Evolutionary conservation across 2,888 invertebrate species (phyloP).

Genomic region (Eristalinus sepulchralis): DNA sequence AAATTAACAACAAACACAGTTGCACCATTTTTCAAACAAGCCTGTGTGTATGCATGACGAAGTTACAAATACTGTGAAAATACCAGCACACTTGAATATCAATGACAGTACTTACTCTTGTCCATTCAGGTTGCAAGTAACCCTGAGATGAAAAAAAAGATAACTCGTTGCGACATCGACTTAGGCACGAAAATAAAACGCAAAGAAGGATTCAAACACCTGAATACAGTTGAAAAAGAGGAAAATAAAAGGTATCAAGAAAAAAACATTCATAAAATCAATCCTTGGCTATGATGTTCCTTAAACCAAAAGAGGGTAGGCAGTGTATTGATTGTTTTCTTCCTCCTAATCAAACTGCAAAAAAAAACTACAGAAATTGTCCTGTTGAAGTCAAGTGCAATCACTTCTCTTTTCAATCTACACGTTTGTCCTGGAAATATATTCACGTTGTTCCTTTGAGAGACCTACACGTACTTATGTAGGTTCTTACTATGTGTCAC

Average conservation of each 20-base stretch:
- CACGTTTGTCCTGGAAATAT: constrained; percentile 34
- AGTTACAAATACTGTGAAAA: too few relatives aligned
- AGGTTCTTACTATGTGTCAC: background rate
- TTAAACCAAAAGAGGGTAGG: constrained; percentile 24
- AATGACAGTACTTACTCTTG: background rate
- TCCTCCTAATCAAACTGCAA: constrained; percentile 29
- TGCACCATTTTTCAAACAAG: too few relatives aligned
- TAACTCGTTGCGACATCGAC: too few relatives aligned
- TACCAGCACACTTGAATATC: background rate
- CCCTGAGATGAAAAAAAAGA: background rate
- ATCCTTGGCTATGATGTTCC: constrained; percentile 53
- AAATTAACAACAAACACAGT: background rate
- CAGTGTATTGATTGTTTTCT: constrained; percentile 52
- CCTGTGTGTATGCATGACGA: too few relatives aligned
- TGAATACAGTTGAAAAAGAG: constrained; percentile 9
- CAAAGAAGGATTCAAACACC: constrained; percentile 8
- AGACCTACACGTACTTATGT: background rate
- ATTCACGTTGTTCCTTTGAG: constrained; percentile 23
- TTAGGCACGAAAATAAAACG: too few relatives aligned
- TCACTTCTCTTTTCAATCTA: constrained; percentile 53
- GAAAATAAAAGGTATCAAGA: background rate
- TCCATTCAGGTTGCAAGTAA: background rate
- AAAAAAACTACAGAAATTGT: constrained; percentile 57
- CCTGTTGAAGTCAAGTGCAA: constrained; percentile 62
- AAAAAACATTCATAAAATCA: constrained; percentile 38